Evolutionary conservation across 2,797 vertebrate species (phyloP).

Genomic region (Hydrolagus colliei): DNA sequence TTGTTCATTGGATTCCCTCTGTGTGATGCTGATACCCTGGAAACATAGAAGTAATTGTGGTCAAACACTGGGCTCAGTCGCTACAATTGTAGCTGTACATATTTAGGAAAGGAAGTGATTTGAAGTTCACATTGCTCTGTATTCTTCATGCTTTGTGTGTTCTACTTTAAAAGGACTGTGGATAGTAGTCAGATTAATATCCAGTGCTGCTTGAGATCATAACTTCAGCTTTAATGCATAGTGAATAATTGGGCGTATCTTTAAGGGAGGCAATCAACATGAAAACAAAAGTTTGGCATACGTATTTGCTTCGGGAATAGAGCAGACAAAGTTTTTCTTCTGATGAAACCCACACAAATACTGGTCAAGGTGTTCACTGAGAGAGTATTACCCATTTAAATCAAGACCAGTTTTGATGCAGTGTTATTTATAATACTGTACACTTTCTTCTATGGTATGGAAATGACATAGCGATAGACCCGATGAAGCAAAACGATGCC

Average conservation of each 20-base stretch:
- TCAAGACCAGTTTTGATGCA: background rate
- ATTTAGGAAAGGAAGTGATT: background rate
- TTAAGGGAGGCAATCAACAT: background rate
- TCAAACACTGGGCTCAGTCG: too few relatives aligned
- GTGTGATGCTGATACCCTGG: too few relatives aligned
- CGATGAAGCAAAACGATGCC: background rate
- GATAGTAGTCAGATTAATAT: too few relatives aligned
- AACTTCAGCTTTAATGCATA: background rate
- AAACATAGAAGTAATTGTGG: too few relatives aligned
- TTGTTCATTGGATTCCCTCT: background rate
- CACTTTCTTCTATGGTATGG: background rate
- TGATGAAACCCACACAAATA: background rate
- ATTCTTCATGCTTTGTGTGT: background rate
- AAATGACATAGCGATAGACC: background rate
- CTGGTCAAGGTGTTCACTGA: too few relatives aligned
- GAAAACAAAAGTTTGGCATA: background rate
- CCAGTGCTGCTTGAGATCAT: too few relatives aligned
- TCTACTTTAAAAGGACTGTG: too few relatives aligned
- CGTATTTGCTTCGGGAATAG: background rate
- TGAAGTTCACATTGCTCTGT: background rate
- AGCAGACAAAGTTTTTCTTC: background rate
- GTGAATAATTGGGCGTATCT: background rate
- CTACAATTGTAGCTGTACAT: too few relatives aligned
- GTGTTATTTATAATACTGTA: background rate
- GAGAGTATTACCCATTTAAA: background rate